Percentiles rank a stretch among this genome's conserved stretches.
Conservation (phyloP, 2,888 invertebrate species). For the Plebejus argus region DNA sequence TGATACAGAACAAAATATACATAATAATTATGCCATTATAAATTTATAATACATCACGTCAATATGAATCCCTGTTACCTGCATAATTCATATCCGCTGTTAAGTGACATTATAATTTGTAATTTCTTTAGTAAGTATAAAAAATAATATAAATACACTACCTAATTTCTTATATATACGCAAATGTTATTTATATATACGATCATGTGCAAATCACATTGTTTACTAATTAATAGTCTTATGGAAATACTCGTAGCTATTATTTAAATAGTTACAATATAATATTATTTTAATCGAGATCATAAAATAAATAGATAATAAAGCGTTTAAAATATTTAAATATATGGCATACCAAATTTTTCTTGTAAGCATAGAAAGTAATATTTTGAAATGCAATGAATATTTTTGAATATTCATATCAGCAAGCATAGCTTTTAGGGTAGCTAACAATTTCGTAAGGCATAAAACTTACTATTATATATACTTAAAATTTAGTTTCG, state of each 20-base stretch:
- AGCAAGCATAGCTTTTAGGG: background rate
- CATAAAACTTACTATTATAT: background rate
- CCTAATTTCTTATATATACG: background rate
- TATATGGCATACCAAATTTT: background rate
- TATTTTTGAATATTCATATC: background rate
- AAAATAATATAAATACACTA: no score
- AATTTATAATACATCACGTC: no score
- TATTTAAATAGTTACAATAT: background rate
- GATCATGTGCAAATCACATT: background rate
- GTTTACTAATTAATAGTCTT: background rate
- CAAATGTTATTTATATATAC: background rate
- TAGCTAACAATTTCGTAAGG: background rate
- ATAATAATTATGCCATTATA: no score
- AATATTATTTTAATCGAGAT: background rate
- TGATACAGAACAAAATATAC: no score
- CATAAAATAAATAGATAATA: background rate
- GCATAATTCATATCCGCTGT: no score
- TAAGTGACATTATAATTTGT: no score
- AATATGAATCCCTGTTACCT: no score
- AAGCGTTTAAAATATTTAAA: background rate
- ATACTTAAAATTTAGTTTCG: no score
- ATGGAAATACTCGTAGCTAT: background rate
- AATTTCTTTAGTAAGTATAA: no score
- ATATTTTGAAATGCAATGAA: background rate
- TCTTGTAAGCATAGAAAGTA: background rate